Conservation (phyloP, 2,113 vertebrate species). For the Microtus montanus region DNA sequence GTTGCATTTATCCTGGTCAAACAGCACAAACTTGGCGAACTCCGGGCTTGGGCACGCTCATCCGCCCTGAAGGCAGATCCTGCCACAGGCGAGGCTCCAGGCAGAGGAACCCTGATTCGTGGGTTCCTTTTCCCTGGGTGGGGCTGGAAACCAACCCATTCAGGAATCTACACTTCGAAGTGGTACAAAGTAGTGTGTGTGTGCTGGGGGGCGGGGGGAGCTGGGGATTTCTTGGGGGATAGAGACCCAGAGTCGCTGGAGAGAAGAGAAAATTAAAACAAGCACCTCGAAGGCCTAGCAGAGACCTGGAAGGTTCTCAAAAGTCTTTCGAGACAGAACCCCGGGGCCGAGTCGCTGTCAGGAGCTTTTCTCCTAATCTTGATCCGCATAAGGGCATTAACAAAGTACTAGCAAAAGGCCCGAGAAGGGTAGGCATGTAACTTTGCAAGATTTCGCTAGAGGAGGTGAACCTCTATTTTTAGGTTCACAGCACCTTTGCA, state of each 20-base stretch:
- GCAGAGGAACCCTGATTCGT: not conserved
- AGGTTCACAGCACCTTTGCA: constrained; percentile 38
- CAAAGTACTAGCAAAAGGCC: not conserved
- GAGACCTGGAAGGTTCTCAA: not conserved
- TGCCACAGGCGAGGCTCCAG: not conserved
- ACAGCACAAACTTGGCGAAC: not conserved
- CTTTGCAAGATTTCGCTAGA: not conserved
- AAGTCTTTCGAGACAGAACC: not conserved
- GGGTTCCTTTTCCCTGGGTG: not conserved
- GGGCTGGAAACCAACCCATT: not conserved
- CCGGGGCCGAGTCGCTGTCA: not conserved
- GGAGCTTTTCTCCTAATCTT: not conserved
- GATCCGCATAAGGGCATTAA: not conserved
- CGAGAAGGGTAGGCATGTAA: not conserved
- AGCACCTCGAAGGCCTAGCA: not conserved
- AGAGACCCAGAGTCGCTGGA: not conserved
- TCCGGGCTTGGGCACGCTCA: not conserved
- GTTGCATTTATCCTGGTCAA: not conserved
- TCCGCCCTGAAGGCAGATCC: not conserved
- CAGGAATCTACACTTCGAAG: not conserved
- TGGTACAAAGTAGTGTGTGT: not conserved
- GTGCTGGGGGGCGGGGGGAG: not conserved
- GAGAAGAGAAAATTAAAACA: not conserved
- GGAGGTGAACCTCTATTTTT: constrained; percentile 31
- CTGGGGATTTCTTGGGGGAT: too few relatives aligned